A percentile compares a stretch with the other conserved stretches of the same genome.
Evolutionary conservation across 2,113 vertebrate genomes (phyloP).

Genomic region (Rhegmatorhina hoffmannsi): DNA sequence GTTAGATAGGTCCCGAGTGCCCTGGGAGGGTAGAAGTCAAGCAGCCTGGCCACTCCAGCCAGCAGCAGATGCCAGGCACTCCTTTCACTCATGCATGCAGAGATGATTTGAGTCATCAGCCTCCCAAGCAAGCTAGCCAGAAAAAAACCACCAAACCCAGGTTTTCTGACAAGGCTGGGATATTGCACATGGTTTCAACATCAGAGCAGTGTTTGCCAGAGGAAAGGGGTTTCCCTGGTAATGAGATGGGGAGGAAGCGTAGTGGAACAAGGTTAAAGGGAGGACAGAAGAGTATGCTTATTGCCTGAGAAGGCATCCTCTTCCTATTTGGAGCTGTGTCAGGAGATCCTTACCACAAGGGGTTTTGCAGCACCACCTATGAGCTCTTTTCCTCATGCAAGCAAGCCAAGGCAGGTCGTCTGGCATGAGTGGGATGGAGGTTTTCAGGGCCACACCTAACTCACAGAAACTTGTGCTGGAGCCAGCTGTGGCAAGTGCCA

Average conservation of each 20-base stretch:
- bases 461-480: slow-evolving; percentile 41
- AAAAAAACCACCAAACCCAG: background rate
- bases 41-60: background rate
- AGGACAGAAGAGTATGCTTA: fast-evolving
- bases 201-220: background rate
- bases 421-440: background rate
- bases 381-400: background rate
- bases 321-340: background rate
- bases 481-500: background rate
- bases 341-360: background rate
- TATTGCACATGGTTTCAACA: background rate
- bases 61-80: background rate
- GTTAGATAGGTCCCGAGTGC: background rate
- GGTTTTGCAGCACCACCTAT: background rate
- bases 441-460: background rate
- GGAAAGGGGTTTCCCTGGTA: background rate
- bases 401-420: slow-evolving; percentile 25
- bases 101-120: background rate
- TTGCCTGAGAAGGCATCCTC: background rate
- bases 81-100: fast-evolving
- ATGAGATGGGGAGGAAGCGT: background rate
- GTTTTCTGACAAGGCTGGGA: background rate
- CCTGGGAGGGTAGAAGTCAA: background rate
- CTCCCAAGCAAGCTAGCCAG: background rate
- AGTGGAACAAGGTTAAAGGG: background rate